Conservation (phyloP, 2,113 vertebrate genomes). For the Todiramphus saurophagus region DNA sequence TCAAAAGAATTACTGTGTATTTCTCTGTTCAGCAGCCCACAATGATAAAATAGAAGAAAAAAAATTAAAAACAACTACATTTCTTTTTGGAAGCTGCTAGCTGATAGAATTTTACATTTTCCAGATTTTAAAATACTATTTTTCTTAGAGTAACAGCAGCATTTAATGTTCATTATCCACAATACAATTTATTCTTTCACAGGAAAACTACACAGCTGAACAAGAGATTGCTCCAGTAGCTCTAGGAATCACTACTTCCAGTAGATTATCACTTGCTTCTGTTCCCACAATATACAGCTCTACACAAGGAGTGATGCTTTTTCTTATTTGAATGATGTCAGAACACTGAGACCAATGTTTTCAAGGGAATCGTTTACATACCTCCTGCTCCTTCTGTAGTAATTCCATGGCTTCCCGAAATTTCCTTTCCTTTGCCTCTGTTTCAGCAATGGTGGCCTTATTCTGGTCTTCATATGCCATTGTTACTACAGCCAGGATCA, state of each 20-base stretch:
- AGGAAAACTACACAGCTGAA: background rate
- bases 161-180: background rate
- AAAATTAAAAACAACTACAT: accelerated
- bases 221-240: background rate
- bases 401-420: slow-evolving; percentile 86
- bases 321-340: background rate
- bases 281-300: background rate
- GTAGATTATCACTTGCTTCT: background rate
- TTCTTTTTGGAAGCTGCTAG: background rate
- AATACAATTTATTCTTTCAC: background rate
- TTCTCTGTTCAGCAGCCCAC: background rate
- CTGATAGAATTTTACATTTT: background rate
- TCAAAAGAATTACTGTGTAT: background rate
- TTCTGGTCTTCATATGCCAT: slow-evolving; percentile 98
- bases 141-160: background rate
- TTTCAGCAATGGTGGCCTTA: slow-evolving; percentile 93
- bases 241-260: background rate
- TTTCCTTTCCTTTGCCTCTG: slow-evolving; percentile 85
- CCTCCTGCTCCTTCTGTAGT: slow-evolving; percentile 88
- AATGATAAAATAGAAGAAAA: background rate
- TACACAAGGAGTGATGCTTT: background rate
- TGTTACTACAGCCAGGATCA: slow-evolving; percentile 96
- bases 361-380: background rate
- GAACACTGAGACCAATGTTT: background rate
- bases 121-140: background rate